Base-by-base conservation (phyloP, 2,888 invertebrate species). In the Synanthedon formicaeformis region DNA sequence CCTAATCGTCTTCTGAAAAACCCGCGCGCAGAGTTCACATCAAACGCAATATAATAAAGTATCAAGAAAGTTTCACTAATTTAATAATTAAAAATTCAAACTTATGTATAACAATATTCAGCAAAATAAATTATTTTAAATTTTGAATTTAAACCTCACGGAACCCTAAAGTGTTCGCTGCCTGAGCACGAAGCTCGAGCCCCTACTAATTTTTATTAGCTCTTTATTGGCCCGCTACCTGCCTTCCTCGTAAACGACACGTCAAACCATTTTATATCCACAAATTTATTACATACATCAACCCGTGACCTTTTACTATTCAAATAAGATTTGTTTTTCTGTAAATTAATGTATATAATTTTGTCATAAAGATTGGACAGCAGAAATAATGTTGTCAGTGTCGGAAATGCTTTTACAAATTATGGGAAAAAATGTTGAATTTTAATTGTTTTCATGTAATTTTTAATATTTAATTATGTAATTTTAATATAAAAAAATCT, bases 121-220 rank as follows among this genome's bases (percentile, higher is more conserved):
- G 23, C 23, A n/a, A 23, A 23, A 23, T 5, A 5, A 23, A 4
- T 23, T 23, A 23, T 23, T 23, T 23, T 23, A 1, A 18, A 4
- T 27, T 27, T 10, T 8, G 34, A 34, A 10, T 13, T 45, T 13
- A 14, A 13, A n/a, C 45, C 14, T n/a, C 2, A 16, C 23, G 49
- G 49, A 23, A 49, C 49, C 49, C 49, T 49, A 49, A 14, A 54
- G 18, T 48, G 41, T 5, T 41, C 34, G 34, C 48, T 11, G 51
- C 53, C 53, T 51, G 53, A 57, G 23, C 5, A 5, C 23, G 23
- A 23, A 23, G 23, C 5, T 4, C 23, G 23, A 23, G 61, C 58
- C 58, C 60, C 56, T 57, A 64, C 68, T 66, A 67, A 69, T 66
- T 69, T 68, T 69, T 65, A 67, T 64, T 34, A 58, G 61, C 61